Percentiles rank a stretch among this genome's conserved stretches.
Evolutionary conservation across 37 sponge, comb jelly and placozoan genomes (phyloP).

Genomic region (Ianthella basta): DNA sequence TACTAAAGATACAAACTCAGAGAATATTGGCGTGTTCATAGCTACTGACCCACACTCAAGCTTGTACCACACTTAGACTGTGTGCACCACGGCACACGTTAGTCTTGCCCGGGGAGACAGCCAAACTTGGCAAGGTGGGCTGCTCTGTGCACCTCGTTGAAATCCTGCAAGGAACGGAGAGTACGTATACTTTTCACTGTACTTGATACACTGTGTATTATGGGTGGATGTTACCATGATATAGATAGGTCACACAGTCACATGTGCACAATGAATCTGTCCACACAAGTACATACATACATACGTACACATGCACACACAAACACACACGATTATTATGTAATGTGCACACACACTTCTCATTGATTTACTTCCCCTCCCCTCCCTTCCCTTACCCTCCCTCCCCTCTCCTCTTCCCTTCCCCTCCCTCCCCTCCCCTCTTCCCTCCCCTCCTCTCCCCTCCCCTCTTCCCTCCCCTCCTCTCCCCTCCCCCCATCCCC

Average conservation of each 20-base stretch:
- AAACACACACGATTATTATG: too few relatives aligned
- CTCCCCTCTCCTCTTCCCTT: not conserved
- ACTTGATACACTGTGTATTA: not conserved
- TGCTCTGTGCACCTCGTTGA: not conserved
- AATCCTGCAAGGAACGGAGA: not conserved
- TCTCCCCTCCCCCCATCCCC: too few relatives aligned
- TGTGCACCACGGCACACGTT: too few relatives aligned
- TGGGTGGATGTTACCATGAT: not conserved
- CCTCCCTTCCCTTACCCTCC: not conserved
- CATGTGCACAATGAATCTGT: not conserved
- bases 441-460: too few relatives aligned
- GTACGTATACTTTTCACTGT: not conserved
- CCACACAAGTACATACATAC: not conserved
- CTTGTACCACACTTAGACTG: too few relatives aligned
- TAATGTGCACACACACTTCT: too few relatives aligned
- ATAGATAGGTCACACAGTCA: constrained; percentile 14
- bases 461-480: too few relatives aligned
- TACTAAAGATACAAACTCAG: too few relatives aligned
- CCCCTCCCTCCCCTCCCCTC: too few relatives aligned
- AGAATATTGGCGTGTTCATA: too few relatives aligned
- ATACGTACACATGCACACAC: not conserved
- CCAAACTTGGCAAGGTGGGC: constrained; percentile 22
- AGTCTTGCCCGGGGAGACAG: not conserved
- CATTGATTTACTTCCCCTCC: too few relatives aligned
- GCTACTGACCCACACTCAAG: too few relatives aligned